Conservation (phyloP, 1,140 invertebrate species). For the Drosophila littoralis region DNA sequence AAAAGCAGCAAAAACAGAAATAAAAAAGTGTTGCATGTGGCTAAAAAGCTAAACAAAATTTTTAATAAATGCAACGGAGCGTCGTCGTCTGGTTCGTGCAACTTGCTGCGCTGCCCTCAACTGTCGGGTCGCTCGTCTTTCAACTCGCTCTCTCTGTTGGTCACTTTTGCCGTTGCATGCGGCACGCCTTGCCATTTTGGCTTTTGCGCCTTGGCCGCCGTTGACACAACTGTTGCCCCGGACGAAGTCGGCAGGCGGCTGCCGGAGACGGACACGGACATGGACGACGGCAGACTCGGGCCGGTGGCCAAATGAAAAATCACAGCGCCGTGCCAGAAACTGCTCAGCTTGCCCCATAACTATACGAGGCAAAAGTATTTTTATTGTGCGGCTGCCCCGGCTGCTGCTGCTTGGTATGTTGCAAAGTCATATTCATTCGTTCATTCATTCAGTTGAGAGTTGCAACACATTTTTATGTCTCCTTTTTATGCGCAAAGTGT, state of each 20-base stretch:
- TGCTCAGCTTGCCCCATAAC: constrained; percentile 53
- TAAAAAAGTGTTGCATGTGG: constrained; percentile 33
- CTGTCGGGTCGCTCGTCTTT: not conserved
- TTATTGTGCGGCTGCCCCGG: constrained; percentile 52
- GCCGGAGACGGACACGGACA: constrained; percentile 19
- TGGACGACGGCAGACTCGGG: constrained; percentile 7
- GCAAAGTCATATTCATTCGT: constrained; percentile 72
- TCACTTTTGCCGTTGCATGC: constrained; percentile 70
- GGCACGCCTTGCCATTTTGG: constrained; percentile 58
- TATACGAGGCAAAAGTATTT: constrained; percentile 58
- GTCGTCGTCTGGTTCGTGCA: constrained; percentile 23
- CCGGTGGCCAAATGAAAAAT: constrained; percentile 69
- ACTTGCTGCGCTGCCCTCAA: not conserved
- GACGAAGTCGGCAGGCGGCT: constrained; percentile 21
- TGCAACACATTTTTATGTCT: constrained; percentile 79
- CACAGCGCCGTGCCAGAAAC: constrained; percentile 69
- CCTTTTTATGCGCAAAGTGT: constrained; percentile 65
- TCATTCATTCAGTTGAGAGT: constrained; percentile 75
- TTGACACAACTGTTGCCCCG: constrained; percentile 65
- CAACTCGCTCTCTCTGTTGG: constrained; percentile 14
- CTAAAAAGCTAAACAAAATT: constrained; percentile 60
- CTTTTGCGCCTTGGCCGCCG: constrained; percentile 35
- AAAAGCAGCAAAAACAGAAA: not conserved
- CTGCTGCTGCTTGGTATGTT: constrained; percentile 27
- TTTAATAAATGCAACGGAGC: constrained; percentile 56